Conservation (phyloP, 1,140 invertebrate genomes). For the Drosophila navojoa region DNA sequence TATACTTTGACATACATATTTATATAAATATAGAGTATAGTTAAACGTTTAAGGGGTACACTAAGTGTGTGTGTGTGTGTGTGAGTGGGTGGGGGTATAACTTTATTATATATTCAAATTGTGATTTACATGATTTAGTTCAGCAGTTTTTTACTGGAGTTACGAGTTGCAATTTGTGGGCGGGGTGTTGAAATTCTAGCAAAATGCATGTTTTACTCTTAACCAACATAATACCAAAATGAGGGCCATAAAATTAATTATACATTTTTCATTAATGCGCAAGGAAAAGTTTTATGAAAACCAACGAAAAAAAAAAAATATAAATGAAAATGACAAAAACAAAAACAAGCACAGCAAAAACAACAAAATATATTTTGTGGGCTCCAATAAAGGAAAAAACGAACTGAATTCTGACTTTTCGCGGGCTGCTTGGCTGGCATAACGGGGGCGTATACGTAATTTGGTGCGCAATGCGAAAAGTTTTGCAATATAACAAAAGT, state of each 20-base stretch:
- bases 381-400: background rate
- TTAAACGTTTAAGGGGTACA: conserved; percentile 22
- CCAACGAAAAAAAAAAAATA: conserved; percentile 22
- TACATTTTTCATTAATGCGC: conserved; percentile 47
- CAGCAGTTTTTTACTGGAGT: background rate
- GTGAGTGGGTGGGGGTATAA: background rate
- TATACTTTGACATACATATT: conserved; percentile 5
- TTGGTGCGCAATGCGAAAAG: conserved; percentile 60
- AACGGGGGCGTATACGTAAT: conserved; percentile 41
- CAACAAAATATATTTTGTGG: conserved; percentile 5
- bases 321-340: background rate
- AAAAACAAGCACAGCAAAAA: conserved; percentile 26
- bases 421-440: background rate
- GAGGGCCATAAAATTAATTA: conserved; percentile 37
- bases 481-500: conserved; percentile 76
- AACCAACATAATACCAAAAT: conserved; percentile 27
- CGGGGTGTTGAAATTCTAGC: background rate
- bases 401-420: background rate
- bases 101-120: conserved; percentile 7
- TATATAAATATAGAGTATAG: conserved; percentile 1
- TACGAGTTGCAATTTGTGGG: conserved; percentile 8
- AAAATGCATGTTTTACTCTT: conserved; percentile 39
- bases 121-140: conserved; percentile 30
- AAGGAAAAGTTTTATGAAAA: conserved; percentile 29
- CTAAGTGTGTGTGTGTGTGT: conserved; percentile 17